A percentile compares a stretch with the other conserved stretches of the same genome.
These are phyloP conservation scores for Neopipo cinnamomea DNA, from an alignment of 2,113 vertebrate genomes.

Conservation along the genomic window DNA sequence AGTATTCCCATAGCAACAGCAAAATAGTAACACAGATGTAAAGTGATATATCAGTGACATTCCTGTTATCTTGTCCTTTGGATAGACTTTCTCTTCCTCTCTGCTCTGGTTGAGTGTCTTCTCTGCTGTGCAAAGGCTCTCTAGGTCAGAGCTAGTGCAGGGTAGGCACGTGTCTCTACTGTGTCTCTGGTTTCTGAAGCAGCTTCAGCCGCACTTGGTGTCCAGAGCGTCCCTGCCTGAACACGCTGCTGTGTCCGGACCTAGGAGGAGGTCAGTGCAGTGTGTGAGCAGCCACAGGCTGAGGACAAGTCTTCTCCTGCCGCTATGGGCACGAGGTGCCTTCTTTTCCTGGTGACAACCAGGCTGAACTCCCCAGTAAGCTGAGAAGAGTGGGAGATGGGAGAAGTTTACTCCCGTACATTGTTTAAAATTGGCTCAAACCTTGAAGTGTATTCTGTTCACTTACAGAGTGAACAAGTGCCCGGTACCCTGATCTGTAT, in stretches of 20 bases:
- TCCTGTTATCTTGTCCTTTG: neutral
- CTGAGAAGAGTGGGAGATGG: neutral
- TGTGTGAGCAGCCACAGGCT: neutral
- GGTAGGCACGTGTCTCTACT: accelerated
- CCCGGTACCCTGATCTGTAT: neutral
- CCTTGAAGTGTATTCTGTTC: neutral
- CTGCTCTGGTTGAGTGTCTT: neutral
- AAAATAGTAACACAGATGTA: constrained; percentile 22
- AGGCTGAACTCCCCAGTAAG: neutral
- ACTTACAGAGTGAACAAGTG: neutral
- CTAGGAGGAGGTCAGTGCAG: neutral
- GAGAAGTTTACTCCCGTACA: accelerated
- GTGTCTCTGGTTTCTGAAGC: neutral
- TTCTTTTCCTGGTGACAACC: neutral
- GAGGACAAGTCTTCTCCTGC: neutral
- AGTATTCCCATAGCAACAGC: constrained; percentile 64
- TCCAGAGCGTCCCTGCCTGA: neutral
- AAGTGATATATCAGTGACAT: neutral
- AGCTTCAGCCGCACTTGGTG: accelerated
- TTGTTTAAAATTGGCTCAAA: neutral
- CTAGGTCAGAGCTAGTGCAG: neutral
- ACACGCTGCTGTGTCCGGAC: accelerated
- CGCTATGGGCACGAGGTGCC: accelerated
- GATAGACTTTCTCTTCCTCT: neutral
- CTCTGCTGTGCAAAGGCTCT: neutral